Evolutionary conservation across 2,797 vertebrate species (phyloP).

Genomic region (Gobio occitaniae): DNA sequence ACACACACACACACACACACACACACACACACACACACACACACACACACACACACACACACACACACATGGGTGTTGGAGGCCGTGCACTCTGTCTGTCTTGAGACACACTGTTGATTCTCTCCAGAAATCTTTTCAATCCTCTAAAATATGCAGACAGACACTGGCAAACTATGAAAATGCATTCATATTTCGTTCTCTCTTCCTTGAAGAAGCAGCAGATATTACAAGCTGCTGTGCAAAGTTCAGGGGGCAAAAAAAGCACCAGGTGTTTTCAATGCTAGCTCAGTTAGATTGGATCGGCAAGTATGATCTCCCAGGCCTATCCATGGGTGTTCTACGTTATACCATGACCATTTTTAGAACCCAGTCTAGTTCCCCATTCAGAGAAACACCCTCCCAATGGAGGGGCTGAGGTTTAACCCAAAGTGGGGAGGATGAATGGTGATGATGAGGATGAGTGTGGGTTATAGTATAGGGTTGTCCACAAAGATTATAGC

Average conservation of each 20-base stretch:
- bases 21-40: conserved; percentile 9
- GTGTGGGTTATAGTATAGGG: conserved; percentile 5
- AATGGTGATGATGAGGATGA: background rate
- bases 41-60: too few relatives aligned
- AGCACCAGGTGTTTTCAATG: conserved; percentile 44
- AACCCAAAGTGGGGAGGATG: conserved; percentile 18
- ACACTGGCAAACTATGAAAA: conserved; percentile 48
- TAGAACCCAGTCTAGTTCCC: conserved; percentile 26
- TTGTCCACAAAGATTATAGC: background rate
- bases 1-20: background rate
- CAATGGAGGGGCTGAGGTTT: conserved; percentile 17
- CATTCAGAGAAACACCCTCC: background rate
- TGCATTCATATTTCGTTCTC: conserved; percentile 6
- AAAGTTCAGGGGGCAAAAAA: conserved; percentile 42
- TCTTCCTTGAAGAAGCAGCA: conserved; percentile 16
- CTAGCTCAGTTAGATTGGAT: conserved; percentile 15
- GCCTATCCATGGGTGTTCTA: conserved; percentile 39
- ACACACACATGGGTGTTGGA: conserved; percentile 22
- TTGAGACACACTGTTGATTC: conserved; percentile 46
- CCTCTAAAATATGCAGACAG: conserved; percentile 50
- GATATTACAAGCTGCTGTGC: conserved; percentile 43
- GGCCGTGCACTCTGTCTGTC: conserved; percentile 24
- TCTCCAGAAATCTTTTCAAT: conserved; percentile 50
- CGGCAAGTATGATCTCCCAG: conserved; percentile 5
- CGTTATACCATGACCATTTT: background rate